Percentiles rank a stretch among this genome's conserved stretches.
Evolutionary conservation across 2,888 invertebrate genomes (phyloP).

Genomic region (Cecidostiba fungosa): DNA sequence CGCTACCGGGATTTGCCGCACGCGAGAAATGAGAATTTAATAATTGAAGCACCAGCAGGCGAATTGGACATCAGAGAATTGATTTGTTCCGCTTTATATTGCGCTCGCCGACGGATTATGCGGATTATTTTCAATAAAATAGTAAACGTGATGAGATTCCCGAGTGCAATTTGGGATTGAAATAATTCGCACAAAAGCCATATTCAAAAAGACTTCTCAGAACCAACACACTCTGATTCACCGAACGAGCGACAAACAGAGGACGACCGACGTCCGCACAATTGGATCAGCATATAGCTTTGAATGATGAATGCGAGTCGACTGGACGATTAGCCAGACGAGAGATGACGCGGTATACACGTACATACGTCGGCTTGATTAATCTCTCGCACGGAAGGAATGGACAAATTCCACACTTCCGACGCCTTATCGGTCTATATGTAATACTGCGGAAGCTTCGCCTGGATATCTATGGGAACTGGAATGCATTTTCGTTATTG

Average conservation of each 20-base stretch:
- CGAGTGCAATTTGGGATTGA: neutral
- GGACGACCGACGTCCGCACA: neutral
- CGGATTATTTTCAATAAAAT: neutral
- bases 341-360: neutral
- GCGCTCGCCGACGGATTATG: neutral
- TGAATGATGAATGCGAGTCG: constrained; percentile 4
- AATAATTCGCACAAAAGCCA: neutral
- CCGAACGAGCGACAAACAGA: no score
- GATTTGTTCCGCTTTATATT: neutral
- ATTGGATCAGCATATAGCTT: neutral
- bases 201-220: neutral
- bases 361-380: neutral
- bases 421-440: neutral
- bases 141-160: no score
- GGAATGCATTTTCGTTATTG: neutral
- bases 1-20: neutral
- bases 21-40: constrained; percentile 24
- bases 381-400: neutral
- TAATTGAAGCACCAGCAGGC: neutral
- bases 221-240: neutral
- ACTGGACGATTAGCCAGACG: constrained; percentile 9
- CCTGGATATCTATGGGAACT: neutral
- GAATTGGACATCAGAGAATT: neutral
- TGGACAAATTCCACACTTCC: neutral
- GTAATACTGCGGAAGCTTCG: neutral